Evolutionary conservation across 2,113 vertebrate genomes (phyloP).

Genomic region (Astur gentilis): DNA sequence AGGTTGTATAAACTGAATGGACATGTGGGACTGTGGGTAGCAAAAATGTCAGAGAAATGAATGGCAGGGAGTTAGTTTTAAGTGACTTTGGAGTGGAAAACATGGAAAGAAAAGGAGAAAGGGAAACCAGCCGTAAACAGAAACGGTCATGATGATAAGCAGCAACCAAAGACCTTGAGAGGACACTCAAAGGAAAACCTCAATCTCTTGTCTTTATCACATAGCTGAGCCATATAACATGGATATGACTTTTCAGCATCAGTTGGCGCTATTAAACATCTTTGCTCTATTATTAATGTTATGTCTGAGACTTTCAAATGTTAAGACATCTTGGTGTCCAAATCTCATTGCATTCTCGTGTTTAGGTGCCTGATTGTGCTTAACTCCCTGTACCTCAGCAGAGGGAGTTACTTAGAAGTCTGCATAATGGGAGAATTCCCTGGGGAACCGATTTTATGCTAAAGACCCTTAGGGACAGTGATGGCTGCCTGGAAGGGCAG

Average conservation of each 20-base stretch:
- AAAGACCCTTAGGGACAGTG: neutral
- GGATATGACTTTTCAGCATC: neutral
- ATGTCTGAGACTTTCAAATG: neutral
- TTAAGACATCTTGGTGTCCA: neutral
- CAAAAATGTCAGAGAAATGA: neutral
- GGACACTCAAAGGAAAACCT: neutral
- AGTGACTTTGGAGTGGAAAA: neutral
- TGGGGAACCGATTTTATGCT: neutral
- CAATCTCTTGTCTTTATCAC: neutral
- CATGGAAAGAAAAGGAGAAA: neutral
- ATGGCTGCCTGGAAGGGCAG: neutral
- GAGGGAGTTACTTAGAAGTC: neutral
- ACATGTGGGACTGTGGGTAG: neutral
- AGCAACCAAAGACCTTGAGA: neutral
- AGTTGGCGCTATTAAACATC: neutral
- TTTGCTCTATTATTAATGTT: neutral
- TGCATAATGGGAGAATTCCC: neutral
- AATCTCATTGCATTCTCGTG: neutral
- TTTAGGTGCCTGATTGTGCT: neutral
- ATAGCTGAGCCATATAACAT: neutral
- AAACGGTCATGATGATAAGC: neutral
- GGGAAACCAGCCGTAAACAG: neutral
- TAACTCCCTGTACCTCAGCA: neutral
- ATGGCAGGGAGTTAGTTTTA: neutral
- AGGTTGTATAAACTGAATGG: neutral